Base-by-base conservation (phyloP, 2,888 invertebrate genomes). In the Drosophila sordidapex region DNA sequence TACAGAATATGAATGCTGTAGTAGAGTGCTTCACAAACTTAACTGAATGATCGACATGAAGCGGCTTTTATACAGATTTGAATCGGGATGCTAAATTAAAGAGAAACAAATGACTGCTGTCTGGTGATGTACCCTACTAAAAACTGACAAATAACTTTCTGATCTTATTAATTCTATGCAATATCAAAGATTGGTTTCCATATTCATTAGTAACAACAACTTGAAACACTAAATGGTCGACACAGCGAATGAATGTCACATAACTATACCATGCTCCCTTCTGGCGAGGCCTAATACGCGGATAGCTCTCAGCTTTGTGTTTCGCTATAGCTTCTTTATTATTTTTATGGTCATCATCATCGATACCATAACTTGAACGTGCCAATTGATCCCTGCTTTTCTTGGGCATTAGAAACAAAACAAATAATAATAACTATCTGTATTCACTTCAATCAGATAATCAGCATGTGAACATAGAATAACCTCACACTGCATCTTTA, bases 231-330 rank as follows among this genome's bases (percentile, higher is more conserved):
- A 5, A 36, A 36, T 36, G 6, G 4, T 13, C 6, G 15, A 15
- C 15, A 36, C 36, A 36, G 36, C 6, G 15, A 36, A 15, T 35
- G 15, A 35, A 35, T 15, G 6, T 35, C 35, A 35, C 35, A 35
- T 6, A 35, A 35, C 5, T 15, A 35, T 6, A 13, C 13, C 2
- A 13, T 15, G 6, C 35, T 35, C 35, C 35, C 51, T 18, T 35
- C 35, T 35, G 13, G 13, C 13, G 13, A 13, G 35, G 13, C 25
- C n/a, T 13, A 10, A 11, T 18, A 76, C 72, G 76, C 72, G 67
- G 72, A 76, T 72, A 11, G 36, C 8, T 74, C 25, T 62, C 56
- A 52, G 5, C 18, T 53, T 59, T 51, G 27, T 6, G 7, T 35
- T 11, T 51, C n/a, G 33, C 54, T 31, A 38, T 13, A 36, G 31